Base-by-base conservation (phyloP, 2,113 vertebrate species). In the Chascanopsetta lugubris region DNA sequence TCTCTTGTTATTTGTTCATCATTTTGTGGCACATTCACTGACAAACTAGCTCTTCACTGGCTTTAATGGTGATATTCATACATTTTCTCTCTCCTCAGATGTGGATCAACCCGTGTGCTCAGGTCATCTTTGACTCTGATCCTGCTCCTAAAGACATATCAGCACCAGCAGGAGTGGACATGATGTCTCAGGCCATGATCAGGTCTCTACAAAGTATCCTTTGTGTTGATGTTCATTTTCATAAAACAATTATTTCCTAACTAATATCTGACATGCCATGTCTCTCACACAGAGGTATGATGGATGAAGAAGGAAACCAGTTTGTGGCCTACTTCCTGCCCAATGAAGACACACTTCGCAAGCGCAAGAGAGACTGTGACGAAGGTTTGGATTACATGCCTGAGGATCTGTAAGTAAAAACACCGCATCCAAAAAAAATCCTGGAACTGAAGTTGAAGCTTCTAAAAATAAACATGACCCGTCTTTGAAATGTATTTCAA, bases 141-240 rank as follows among this genome's bases (percentile, higher is more conserved):
- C 96, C 96, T 8, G 95, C 95, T 1, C 96, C 96, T 13, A 98
- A 97, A 89, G 96, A 97, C 72, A 88, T 94, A 0, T 84, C 93
- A 1, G 93, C 85, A 0, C 74, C 93, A 0, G 91, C 92, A 0
- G 95, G 91, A 0, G 88, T 97, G 20, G 96, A 97, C 1, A 97
- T 96, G 95, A 98, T 98, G 96, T 97, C 96, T 48, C 96, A 98
- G 87, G 96, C 96, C 58, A 98, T 98, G 96, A 98, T 98, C 90
- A 94, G 96, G 96, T 95, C 30, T 43, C 25, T 59, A 8, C 10
- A 56, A n/a, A 40, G 25, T 25, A 55, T 4, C 6, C 25, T 2
- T 24, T 32, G 3, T 25, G 3, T 36, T 1, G 2, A 21, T 11
- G 8, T 29, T 1, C 29, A 17, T 47, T 51, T 8, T 1, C 24